Evolutionary conservation across 1,140 invertebrate species (phyloP).

Genomic region (Leptopilina clavipes): DNA sequence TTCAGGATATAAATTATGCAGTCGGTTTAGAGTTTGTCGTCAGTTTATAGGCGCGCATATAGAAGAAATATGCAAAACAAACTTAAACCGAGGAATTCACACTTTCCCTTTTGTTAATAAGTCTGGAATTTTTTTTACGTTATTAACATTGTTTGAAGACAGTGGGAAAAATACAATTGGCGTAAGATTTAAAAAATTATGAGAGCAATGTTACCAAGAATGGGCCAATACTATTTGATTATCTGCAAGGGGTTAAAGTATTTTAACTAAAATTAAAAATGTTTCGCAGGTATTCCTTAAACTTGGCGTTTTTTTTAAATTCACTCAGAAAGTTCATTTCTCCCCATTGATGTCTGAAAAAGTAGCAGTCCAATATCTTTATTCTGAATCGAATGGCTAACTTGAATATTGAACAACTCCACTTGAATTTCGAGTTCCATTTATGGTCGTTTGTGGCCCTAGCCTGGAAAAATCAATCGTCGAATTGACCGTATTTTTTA

Average conservation of each 20-base stretch:
- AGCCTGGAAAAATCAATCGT: slow-evolving; percentile 7
- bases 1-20: slow-evolving; percentile 15
- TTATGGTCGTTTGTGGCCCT: slow-evolving; percentile 5
- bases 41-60: not conserved
- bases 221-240: too few species aligned
- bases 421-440: slow-evolving; percentile 12
- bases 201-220: too few species aligned
- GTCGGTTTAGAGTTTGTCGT: not conserved
- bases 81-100: not conserved
- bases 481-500: slow-evolving; percentile 15
- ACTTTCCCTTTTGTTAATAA: not conserved
- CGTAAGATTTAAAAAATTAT: too few species aligned
- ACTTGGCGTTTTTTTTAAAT: not conserved
- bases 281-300: not conserved
- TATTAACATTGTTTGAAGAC: too few species aligned
- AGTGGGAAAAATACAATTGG: too few species aligned
- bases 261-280: too few species aligned
- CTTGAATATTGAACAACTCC: slow-evolving; percentile 19
- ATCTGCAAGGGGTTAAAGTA: too few species aligned
- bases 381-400: not conserved
- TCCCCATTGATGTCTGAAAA: not conserved
- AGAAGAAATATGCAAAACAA: not conserved
- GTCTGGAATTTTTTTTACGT: too few species aligned
- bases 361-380: slow-evolving; percentile 12
- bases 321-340: slow-evolving; percentile 3